These are phyloP conservation scores for Actias luna DNA, from an alignment of 2,888 invertebrate genomes.

Conservation along the genomic window DNA sequence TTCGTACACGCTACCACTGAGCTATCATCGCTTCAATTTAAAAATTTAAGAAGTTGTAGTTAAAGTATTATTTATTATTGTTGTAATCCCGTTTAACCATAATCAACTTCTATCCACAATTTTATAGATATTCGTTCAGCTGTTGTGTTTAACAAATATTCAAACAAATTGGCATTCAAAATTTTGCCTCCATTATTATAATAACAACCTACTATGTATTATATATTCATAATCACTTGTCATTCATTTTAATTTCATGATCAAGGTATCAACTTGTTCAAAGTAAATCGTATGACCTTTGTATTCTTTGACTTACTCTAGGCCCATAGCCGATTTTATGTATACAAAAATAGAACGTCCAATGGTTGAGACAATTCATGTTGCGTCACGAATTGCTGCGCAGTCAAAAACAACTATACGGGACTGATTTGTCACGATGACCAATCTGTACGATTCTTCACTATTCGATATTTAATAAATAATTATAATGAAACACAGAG, in stretches of 20 bases:
- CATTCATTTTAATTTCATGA: background rate
- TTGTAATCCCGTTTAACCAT: too few relatives aligned
- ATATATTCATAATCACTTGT: too few relatives aligned
- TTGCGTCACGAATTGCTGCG: conserved; percentile 28
- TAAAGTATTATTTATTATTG: too few relatives aligned
- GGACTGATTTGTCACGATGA: conserved; percentile 58
- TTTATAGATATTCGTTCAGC: too few relatives aligned
- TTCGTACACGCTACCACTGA: too few relatives aligned
- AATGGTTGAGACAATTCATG: conserved; percentile 63
- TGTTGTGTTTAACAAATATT: too few relatives aligned
- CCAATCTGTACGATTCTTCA: conserved; percentile 23
- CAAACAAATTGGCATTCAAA: too few relatives aligned
- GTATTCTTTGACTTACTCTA: conserved; percentile 38
- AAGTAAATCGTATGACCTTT: conserved; percentile 12
- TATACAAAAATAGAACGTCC: conserved; percentile 54
- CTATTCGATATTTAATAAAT: background rate
- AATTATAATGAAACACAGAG: background rate
- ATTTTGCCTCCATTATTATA: too few relatives aligned
- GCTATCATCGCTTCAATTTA: too few relatives aligned
- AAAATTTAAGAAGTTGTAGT: too few relatives aligned
- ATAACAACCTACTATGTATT: too few relatives aligned
- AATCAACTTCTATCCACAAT: too few relatives aligned
- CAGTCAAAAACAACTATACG: conserved; percentile 65
- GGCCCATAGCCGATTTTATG: conserved; percentile 61
- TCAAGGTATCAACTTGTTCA: conserved; percentile 2